phyloP scores from a whole-genome alignment of 2,113 vertebrate species.

The Corythornis vintsioides region DNA sequence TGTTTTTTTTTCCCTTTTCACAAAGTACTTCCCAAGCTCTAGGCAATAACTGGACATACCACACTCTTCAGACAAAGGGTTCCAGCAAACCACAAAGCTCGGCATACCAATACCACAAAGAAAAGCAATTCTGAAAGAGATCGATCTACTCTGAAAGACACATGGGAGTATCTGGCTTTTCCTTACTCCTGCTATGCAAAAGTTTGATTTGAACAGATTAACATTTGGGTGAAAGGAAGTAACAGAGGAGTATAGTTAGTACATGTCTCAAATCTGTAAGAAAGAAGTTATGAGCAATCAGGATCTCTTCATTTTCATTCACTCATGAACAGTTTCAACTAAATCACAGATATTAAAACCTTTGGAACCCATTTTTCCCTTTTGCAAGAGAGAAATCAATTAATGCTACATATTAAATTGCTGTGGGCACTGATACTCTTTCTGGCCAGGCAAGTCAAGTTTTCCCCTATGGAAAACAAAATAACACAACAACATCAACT shows the following conservation, averaged over 20 bases:
- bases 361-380: neutral
- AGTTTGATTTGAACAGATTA: neutral
- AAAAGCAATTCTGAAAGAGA: neutral
- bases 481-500: neutral
- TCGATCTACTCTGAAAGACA: neutral
- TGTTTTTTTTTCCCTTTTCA: neutral
- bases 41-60: neutral
- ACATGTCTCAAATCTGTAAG: neutral
- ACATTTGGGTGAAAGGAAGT: neutral
- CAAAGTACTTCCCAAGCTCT: neutral
- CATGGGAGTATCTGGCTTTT: neutral
- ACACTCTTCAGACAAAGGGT: neutral
- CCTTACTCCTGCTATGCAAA: neutral
- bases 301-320: neutral
- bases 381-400: neutral
- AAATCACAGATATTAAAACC: neutral
- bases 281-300: neutral
- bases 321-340: neutral
- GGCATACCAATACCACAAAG: neutral
- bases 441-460: neutral
- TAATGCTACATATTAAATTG: neutral
- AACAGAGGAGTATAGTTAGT: neutral
- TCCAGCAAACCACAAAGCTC: neutral
- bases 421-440: neutral
- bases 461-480: neutral